Evolutionary conservation across 2,888 invertebrate genomes (phyloP), one percentile per base, ranked within the genome.

Genomic region (Patella depressa): DNA sequence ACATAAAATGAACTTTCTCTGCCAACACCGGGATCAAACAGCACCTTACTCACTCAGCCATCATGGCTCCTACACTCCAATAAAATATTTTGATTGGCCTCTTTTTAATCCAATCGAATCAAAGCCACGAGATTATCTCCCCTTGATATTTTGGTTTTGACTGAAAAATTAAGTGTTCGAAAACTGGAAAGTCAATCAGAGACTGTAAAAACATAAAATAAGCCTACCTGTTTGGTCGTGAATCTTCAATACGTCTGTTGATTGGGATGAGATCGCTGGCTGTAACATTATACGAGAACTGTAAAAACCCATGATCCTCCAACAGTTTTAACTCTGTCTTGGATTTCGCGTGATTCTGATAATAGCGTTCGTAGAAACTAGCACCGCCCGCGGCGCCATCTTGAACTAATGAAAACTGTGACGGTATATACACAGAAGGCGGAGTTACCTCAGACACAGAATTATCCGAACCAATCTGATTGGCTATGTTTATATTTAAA

Each of bases 361-460:
- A 65, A 14, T 65, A 65, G 2, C 65, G 65, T 65, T 65, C 65
- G 24, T 24, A 65, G 11, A 65, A 65, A 11, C 14, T 24, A 65
- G 65, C 19, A 65, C 19, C 19, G 24, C 24, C 24, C 19, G 19
- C 24, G 19, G 19, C 24, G 24, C 24, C 19, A 4, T 15, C 19
- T 24, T 65, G 65, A 24, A 24, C 19, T 14, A 65, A 24, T 11
- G 19, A 19, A 5, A 65, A 65, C 19, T 24, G 19, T 19, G 65
- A 65, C 19, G 65, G 65, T 24, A 65, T 65, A 24, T 24, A 65
- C 65, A 65, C 65, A 65, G 65, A 24, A 24, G 65, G 65, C 24
- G 24, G 12, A 11, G 65, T 65, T 24, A 65, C 65, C 24, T 65
- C 24, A 19, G 19, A 19, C 19, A 65, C 24, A 24, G 12, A 12